These are phyloP conservation scores for Sicus ferrugineus DNA, from an alignment of 2,888 invertebrate genomes.

Conservation along the genomic window DNA sequence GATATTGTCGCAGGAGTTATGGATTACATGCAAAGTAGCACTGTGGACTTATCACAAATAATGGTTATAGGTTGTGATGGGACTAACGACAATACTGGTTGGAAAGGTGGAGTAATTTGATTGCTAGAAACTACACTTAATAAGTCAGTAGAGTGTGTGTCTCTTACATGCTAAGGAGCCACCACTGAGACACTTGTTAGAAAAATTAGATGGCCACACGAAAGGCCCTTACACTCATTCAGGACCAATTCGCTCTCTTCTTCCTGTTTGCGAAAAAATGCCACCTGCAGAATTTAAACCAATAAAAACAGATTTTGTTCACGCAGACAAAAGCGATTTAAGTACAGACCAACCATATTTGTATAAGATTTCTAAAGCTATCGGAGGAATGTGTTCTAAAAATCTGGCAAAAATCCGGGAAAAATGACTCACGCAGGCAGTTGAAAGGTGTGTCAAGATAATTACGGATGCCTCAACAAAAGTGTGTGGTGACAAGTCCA, in stretches of 20 bases:
- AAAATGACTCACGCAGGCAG: too few species aligned
- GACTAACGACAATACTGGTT: not conserved
- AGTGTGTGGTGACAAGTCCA: too few species aligned
- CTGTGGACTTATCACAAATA: not conserved
- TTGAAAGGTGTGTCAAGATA: too few species aligned
- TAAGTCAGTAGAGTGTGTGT: not conserved
- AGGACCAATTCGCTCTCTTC: not conserved
- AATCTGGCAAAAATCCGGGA: too few species aligned
- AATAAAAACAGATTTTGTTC: not conserved
- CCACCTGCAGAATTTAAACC: not conserved
- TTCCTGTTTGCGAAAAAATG: not conserved
- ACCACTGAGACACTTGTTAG: too few species aligned
- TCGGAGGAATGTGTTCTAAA: too few species aligned
- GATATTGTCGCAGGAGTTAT: not conserved
- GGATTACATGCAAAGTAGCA: not conserved
- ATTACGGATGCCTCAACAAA: too few species aligned
- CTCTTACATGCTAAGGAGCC: too few species aligned
- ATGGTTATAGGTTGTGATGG: not conserved
- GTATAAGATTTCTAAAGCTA: too few species aligned
- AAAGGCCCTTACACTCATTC: not conserved
- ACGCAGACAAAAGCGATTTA: not conserved
- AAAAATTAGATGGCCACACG: not conserved
- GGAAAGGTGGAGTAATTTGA: not conserved
- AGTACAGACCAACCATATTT: not conserved
- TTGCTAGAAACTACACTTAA: not conserved